Evolutionary conservation across 1,140 invertebrate species (phyloP).

Genomic region (Drosophila carrolli): DNA sequence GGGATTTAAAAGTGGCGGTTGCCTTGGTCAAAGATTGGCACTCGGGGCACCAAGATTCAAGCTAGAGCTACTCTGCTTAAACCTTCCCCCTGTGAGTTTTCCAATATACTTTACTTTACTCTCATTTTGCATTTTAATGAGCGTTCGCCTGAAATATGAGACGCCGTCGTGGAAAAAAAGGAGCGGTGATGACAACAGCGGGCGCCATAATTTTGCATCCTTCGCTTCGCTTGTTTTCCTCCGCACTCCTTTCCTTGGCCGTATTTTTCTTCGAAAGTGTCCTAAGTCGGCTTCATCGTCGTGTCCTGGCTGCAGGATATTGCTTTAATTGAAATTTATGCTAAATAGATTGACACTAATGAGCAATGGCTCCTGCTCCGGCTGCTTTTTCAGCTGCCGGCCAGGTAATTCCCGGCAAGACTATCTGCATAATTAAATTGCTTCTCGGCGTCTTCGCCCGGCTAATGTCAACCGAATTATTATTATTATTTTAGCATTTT

Average conservation of each 20-base stretch:
- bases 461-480: slow-evolving; percentile 68
- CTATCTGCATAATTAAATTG: slow-evolving; percentile 71
- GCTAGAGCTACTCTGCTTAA: not conserved
- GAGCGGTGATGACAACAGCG: slow-evolving; percentile 37
- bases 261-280: slow-evolving; percentile 54
- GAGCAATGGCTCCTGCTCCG: slow-evolving; percentile 61
- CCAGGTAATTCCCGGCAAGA: slow-evolving; percentile 56
- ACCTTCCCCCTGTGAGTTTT: slow-evolving; percentile 14
- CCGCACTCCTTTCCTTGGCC: slow-evolving; percentile 2
- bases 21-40: slow-evolving; percentile 33
- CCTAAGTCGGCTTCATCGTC: slow-evolving; percentile 53
- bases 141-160: slow-evolving; percentile 70
- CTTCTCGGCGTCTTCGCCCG: slow-evolving; percentile 31
- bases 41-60: not conserved
- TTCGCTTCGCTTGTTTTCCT: slow-evolving; percentile 36
- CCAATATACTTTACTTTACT: slow-evolving; percentile 58
- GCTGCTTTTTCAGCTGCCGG: slow-evolving; percentile 15
- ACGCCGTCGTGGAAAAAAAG: slow-evolving; percentile 2
- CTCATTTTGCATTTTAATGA: slow-evolving; percentile 82
- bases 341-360: slow-evolving; percentile 83
- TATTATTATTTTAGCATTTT: slow-evolving; percentile 71
- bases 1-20: slow-evolving; percentile 14
- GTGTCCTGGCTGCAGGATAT: slow-evolving; percentile 69
- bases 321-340: slow-evolving; percentile 83
- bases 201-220: slow-evolving; percentile 63